Conservation (phyloP, 1,140 invertebrate species). For the Oryctes rhinoceros region DNA sequence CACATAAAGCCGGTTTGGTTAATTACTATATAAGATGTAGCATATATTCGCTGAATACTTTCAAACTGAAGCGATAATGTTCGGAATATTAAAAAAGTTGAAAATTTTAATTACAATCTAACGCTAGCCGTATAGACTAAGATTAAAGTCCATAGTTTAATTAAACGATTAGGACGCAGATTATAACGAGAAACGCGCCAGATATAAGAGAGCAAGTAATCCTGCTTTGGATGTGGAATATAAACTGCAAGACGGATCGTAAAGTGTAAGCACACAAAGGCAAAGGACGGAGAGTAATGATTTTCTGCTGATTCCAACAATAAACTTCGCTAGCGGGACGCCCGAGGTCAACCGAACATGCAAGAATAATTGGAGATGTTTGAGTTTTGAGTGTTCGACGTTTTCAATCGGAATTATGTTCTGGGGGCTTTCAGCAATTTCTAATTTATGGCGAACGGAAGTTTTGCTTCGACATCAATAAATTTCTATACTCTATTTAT, state of each 20-base stretch:
- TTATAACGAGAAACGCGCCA: neutral
- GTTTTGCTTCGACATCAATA: neutral
- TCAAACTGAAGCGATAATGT: too few relatives aligned
- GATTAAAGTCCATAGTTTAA: neutral
- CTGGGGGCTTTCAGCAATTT: neutral
- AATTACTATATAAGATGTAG: too few relatives aligned
- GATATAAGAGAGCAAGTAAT: neutral
- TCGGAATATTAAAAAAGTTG: too few relatives aligned
- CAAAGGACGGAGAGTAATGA: neutral
- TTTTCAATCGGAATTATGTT: neutral
- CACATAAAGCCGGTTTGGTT: too few relatives aligned
- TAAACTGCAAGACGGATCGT: neutral
- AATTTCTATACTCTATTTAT: neutral
- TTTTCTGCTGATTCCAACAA: conserved; percentile 9
- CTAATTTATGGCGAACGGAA: neutral
- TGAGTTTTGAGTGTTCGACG: conserved; percentile 4
- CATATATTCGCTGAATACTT: too few relatives aligned
- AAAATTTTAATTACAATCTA: too few relatives aligned
- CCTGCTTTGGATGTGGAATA: neutral
- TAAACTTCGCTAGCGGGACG: neutral
- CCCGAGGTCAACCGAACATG: neutral
- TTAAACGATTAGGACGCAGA: neutral
- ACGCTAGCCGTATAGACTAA: neutral
- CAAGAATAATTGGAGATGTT: conserved; percentile 22
- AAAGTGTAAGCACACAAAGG: conserved; percentile 3